phyloP scores from a whole-genome alignment of 2,797 vertebrate genomes.

The Anomalospiza imberbis region DNA sequence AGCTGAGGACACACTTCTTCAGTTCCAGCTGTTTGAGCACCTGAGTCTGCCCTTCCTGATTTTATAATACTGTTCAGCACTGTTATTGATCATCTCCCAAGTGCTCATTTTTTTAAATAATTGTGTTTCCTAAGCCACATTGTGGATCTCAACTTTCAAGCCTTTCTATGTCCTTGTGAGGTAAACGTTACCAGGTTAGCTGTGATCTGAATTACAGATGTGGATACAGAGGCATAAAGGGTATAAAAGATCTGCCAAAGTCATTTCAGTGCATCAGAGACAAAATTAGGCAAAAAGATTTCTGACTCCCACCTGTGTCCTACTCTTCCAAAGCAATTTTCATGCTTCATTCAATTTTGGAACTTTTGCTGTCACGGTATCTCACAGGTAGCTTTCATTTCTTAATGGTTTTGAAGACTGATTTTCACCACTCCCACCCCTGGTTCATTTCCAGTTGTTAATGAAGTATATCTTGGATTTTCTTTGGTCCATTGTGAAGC shows the following conservation, averaged over 20 bases:
- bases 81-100: not conserved
- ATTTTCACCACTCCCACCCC: not conserved
- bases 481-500: not conserved
- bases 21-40: not conserved
- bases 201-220: not conserved
- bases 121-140: not conserved
- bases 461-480: not conserved
- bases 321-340: conserved; percentile 30
- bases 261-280: conserved; percentile 26
- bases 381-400: conserved; percentile 23
- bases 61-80: not conserved
- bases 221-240: not conserved
- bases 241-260: conserved; percentile 15
- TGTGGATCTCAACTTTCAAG: not conserved
- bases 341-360: conserved; percentile 18
- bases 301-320: conserved; percentile 38
- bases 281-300: conserved; percentile 34
- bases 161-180: not conserved
- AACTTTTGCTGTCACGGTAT: conserved; percentile 1
- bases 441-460: not conserved
- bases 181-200: not conserved
- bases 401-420: conserved; percentile 8
- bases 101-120: not conserved
- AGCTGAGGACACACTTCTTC: not conserved
- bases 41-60: not conserved